Conservation (phyloP, 2,113 vertebrate species). For the Psammodynastes pulverulentus region DNA sequence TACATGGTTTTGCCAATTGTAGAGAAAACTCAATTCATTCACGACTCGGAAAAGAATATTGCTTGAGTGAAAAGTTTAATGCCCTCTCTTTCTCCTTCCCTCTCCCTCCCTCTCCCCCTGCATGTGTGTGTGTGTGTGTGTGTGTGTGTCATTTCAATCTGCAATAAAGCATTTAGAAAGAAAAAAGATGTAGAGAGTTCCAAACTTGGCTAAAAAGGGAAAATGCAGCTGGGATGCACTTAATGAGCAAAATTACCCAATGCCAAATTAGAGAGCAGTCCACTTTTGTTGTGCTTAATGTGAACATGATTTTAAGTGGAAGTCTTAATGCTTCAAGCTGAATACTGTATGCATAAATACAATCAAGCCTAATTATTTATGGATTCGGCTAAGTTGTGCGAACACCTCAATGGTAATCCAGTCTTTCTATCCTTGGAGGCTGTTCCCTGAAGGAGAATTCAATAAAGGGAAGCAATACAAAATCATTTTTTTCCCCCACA, state of each 20-base stretch:
- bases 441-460: background rate
- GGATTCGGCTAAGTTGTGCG: background rate
- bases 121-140: background rate
- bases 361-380: slow-evolving; percentile 7
- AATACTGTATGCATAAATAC: background rate
- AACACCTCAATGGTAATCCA: background rate
- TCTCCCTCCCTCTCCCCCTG: background rate
- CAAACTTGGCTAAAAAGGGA: background rate
- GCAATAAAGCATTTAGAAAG: background rate
- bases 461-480: background rate
- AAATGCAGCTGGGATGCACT: slow-evolving; percentile 15
- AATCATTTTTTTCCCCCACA: background rate
- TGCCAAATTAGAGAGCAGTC: fast-evolving
- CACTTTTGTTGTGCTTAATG: background rate
- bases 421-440: background rate
- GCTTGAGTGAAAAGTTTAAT: background rate
- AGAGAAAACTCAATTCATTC: slow-evolving; percentile 29
- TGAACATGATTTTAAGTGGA: background rate
- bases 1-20: background rate
- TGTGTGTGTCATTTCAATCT: background rate
- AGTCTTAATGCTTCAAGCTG: background rate
- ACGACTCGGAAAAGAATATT: slow-evolving; percentile 40
- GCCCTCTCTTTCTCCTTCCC: background rate
- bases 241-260: background rate
- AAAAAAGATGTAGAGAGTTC: background rate